These are phyloP conservation scores for Myiotriccus ornatus DNA, from an alignment of 2,797 vertebrate genomes.

Conservation along the genomic window DNA sequence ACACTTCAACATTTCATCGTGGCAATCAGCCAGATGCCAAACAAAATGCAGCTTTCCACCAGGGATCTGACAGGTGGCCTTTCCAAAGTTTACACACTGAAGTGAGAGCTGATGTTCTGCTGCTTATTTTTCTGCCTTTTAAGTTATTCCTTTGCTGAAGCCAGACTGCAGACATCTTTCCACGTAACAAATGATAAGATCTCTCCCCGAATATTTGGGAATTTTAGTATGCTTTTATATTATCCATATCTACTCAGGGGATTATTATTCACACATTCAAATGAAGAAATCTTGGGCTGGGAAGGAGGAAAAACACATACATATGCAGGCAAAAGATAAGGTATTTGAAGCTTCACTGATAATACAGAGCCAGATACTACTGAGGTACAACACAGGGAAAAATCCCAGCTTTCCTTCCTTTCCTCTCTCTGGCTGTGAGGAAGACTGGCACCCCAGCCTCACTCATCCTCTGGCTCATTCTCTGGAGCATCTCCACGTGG, in stretches of 20 bases:
- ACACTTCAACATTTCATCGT: slow-evolving; percentile 66
- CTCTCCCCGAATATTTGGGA: slow-evolving; percentile 6
- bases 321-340: neutral
- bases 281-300: slow-evolving; percentile 26
- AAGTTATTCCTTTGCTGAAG: slow-evolving; percentile 53
- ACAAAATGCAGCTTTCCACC: slow-evolving; percentile 68
- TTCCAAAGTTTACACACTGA: slow-evolving; percentile 69
- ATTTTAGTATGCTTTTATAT: slow-evolving; percentile 30
- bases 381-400: neutral
- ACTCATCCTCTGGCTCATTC: neutral
- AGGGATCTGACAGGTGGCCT: slow-evolving; percentile 70
- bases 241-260: neutral
- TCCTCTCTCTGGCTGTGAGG: neutral
- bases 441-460: neutral
- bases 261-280: slow-evolving; percentile 23
- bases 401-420: neutral
- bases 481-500: neutral
- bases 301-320: neutral
- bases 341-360: slow-evolving; percentile 6
- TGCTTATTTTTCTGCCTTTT: slow-evolving; percentile 70
- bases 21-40: slow-evolving; percentile 69
- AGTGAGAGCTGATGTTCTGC: slow-evolving; percentile 70
- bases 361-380: neutral
- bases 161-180: slow-evolving; percentile 55
- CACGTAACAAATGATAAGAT: slow-evolving; percentile 48